Evolutionary conservation across 2,797 vertebrate genomes (phyloP).

Genomic region (Forpus xanthops): DNA sequence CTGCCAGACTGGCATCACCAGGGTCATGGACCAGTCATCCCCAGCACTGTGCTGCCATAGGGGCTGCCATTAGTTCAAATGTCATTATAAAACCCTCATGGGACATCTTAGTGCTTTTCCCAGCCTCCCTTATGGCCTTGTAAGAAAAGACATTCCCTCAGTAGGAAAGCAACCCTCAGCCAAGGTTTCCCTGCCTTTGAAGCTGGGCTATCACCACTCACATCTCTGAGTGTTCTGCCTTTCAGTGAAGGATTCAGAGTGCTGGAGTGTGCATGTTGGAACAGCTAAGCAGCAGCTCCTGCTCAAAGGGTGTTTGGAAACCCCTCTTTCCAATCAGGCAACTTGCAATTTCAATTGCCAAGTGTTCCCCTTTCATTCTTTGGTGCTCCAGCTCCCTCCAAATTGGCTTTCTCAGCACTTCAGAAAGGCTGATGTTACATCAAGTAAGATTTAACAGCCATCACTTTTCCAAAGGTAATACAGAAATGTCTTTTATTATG

Average conservation of each 20-base stretch:
- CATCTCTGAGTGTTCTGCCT: neutral
- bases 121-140: neutral
- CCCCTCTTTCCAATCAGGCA: neutral
- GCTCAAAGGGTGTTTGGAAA: neutral
- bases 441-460: neutral
- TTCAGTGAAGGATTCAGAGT: accelerated
- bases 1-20: neutral
- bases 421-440: neutral
- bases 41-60: neutral
- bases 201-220: accelerated
- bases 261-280: accelerated
- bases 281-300: neutral
- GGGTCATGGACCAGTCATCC: accelerated
- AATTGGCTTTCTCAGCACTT: conserved; percentile 8
- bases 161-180: neutral
- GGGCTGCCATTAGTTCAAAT: accelerated
- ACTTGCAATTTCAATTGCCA: neutral
- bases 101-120: neutral
- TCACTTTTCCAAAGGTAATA: neutral
- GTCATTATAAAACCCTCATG: accelerated
- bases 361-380: neutral
- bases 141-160: accelerated
- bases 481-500: neutral
- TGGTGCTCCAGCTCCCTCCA: neutral
- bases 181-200: neutral